phyloP scores from a whole-genome alignment of 2,888 invertebrate species.

The Microctonus aethiopoides region DNA sequence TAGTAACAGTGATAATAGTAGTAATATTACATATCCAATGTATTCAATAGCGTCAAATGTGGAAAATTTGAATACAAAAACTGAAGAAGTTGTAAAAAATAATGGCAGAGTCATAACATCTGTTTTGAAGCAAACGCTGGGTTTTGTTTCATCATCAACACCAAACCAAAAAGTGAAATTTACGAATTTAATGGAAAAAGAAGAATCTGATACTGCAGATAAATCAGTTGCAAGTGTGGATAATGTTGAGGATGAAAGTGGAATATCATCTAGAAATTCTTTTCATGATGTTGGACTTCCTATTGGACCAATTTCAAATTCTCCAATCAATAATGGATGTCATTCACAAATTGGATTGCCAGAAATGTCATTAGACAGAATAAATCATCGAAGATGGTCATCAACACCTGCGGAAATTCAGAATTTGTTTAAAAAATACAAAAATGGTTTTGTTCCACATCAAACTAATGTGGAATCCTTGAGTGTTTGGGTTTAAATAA shows the following conservation, averaged over 20 bases:
- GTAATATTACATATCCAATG: neutral
- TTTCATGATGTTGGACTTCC: conserved; percentile 85
- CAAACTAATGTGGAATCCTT: conserved; percentile 56
- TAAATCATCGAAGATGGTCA: conserved; percentile 62
- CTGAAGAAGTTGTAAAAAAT: neutral
- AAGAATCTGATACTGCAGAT: conserved; percentile 44
- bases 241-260: conserved; percentile 81
- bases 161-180: conserved; percentile 46
- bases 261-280: conserved; percentile 86
- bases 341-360: conserved; percentile 64
- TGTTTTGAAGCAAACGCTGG: neutral
- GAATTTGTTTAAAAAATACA: conserved; percentile 58
- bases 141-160: conserved; percentile 44
- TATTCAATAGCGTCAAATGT: neutral
- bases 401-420: conserved; percentile 62
- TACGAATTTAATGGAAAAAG: conserved; percentile 40
- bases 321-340: conserved; percentile 56
- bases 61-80: neutral
- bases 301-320: conserved; percentile 21
- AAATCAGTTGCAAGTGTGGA: conserved; percentile 56
- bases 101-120: neutral
- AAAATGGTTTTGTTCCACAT: conserved; percentile 51
- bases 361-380: conserved; percentile 56
- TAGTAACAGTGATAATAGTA: neutral
- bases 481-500: conserved; percentile 61